Base-by-base conservation (phyloP, 2,113 vertebrate species). In the Ammodramus savannarum region DNA sequence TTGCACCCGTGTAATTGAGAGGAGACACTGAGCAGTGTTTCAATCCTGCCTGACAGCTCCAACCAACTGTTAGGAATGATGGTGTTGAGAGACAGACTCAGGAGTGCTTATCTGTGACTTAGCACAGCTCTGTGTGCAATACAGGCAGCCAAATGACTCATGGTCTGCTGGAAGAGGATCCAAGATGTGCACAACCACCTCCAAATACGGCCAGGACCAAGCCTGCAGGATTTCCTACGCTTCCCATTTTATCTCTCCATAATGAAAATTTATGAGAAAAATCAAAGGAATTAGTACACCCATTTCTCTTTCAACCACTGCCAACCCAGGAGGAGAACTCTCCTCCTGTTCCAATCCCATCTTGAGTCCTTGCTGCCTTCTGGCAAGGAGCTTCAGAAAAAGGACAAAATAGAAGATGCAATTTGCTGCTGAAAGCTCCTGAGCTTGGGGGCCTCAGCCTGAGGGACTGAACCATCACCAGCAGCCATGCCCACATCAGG, bases 21-120 rank as follows among this genome's bases (percentile, higher is more conserved):
- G 54, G 82, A 92, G 79, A 22, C 46, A 23, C 31, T 65, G 71
- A n/a, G 83, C 38, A 59, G 52, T 39, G 72, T 85, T 73, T 83
- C 90, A 83, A 2, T 51, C 67, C 72, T 41, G 72, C 62, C 83
- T 71, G 75, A 71, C 92, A 94, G 92, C 78, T 96, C 32, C 9
- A 86, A 74, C 38, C 88, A 95, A 62, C 85, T 88, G 86, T 8
- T 77, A 74, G 72, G 39, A 93, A 86, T 0, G 10, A 76, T 3
- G 7, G 72, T 46, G 73, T 20, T 80, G 83, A 92, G 90, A 93
- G 76, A 95, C 85, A 62, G 91, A 39, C 78, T 77, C 83, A 90
- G 55, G 61, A 88, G 43, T 41, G 76, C 68, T 84, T 80, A 55
- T 87, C 87, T 68, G 26, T 36, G 49, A 38, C 67, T 90, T 73